Conservation (phyloP, 2,888 invertebrate genomes). For the Drosophila austrosaltans region DNA sequence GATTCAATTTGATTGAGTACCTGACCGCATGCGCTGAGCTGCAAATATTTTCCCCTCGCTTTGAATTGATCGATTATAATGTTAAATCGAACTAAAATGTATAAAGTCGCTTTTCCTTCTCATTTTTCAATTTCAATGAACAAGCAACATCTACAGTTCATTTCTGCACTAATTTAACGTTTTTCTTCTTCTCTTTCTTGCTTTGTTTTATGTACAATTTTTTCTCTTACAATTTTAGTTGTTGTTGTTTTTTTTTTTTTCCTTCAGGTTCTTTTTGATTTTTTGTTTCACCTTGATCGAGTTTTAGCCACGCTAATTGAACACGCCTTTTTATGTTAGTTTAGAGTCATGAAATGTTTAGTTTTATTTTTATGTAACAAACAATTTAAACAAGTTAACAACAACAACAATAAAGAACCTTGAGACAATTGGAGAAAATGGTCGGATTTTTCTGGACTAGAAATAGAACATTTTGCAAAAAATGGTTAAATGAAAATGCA, state of each 20-base stretch:
- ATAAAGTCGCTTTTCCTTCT: conserved; percentile 44
- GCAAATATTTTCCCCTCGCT: conserved; percentile 64
- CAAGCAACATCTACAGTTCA: conserved; percentile 65
- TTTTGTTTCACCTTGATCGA: conserved; percentile 34
- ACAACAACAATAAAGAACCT: conserved; percentile 2
- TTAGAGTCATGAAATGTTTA: conserved; percentile 68
- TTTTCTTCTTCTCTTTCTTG: conserved; percentile 62
- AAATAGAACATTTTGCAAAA: neutral
- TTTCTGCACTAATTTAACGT: conserved; percentile 61
- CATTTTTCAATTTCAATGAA: conserved; percentile 76
- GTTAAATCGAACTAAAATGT: conserved; percentile 58
- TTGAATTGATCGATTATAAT: conserved; percentile 79
- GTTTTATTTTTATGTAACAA: conserved; percentile 40
- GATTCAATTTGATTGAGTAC: conserved; percentile 64
- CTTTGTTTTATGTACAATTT: conserved; percentile 19
- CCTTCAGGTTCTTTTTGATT: neutral
- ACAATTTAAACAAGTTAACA: conserved; percentile 11
- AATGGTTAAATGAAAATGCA: too few species aligned
- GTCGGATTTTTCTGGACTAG: neutral
- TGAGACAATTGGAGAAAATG: neutral
- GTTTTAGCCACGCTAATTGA: conserved; percentile 72
- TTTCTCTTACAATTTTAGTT: conserved; percentile 24
- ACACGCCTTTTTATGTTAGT: conserved; percentile 76
- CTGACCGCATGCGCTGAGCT: conserved; percentile 60
- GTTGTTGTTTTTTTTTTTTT: conserved; percentile 50